phyloP scores from a whole-genome alignment of 1,140 invertebrate species.

The Zaprionus capensis region DNA sequence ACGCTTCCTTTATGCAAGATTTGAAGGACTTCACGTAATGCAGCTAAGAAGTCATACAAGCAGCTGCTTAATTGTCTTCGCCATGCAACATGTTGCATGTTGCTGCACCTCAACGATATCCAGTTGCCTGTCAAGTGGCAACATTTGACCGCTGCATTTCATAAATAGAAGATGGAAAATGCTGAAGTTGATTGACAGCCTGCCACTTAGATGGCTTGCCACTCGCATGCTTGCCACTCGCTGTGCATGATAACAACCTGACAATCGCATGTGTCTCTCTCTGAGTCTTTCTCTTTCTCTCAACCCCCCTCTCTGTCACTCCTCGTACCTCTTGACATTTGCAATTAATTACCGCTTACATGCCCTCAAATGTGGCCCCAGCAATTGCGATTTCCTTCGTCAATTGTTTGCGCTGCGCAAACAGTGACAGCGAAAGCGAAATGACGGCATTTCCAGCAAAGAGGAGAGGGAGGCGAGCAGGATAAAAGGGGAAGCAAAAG shows the following conservation, averaged over 20 bases:
- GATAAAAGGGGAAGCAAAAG: neutral
- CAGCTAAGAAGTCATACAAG: slow-evolving; percentile 23
- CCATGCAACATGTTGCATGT: slow-evolving; percentile 42
- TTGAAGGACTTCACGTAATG: slow-evolving; percentile 16
- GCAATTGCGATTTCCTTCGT: slow-evolving; percentile 22
- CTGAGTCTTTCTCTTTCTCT: neutral
- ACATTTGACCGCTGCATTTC: slow-evolving; percentile 8
- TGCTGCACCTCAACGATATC: neutral
- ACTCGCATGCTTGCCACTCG: neutral
- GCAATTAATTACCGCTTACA: slow-evolving; percentile 39
- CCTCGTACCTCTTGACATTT: slow-evolving; percentile 14
- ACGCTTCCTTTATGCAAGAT: slow-evolving; percentile 9
- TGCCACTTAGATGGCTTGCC: slow-evolving; percentile 25
- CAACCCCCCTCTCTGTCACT: neutral
- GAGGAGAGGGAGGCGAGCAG: neutral
- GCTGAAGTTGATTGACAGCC: slow-evolving; percentile 31
- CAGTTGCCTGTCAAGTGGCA: neutral
- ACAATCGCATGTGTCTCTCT: slow-evolving; percentile 22
- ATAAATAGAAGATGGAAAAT: slow-evolving; percentile 20
- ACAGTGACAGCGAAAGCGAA: slow-evolving; percentile 6
- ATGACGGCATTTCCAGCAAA: neutral
- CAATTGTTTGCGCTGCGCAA: slow-evolving; percentile 40
- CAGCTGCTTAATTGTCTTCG: slow-evolving; percentile 27
- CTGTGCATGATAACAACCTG: slow-evolving; percentile 30
- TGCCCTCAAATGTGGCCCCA: slow-evolving; percentile 15